phyloP scores from a whole-genome alignment of 2,888 invertebrate species.

The Aporophyla lueneburgensis region DNA sequence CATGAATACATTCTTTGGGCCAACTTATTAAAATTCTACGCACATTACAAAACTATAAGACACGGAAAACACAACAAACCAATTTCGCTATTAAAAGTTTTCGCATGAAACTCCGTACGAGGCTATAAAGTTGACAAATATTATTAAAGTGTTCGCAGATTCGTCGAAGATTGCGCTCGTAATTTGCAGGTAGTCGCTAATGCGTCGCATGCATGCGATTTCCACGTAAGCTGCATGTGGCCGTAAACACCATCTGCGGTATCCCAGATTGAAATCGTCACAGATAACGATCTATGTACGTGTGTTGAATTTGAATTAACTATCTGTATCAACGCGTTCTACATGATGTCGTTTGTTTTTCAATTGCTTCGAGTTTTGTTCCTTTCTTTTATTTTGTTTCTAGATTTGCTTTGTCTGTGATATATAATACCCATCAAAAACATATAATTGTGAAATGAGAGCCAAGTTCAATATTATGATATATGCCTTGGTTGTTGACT shows the following conservation, averaged over 20 bases:
- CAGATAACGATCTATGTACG: constrained; percentile 60
- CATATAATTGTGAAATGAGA: too few relatives aligned
- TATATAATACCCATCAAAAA: too few relatives aligned
- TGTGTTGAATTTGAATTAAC: constrained; percentile 57
- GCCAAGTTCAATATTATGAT: too few relatives aligned
- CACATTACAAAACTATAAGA: constrained; percentile 20
- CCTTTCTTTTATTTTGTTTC: not conserved
- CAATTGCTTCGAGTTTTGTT: constrained; percentile 16
- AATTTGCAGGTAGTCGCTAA: constrained; percentile 75
- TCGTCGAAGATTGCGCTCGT: constrained; percentile 71
- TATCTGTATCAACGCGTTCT: constrained; percentile 38
- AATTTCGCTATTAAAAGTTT: constrained; percentile 49
- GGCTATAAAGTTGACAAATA: constrained; percentile 53
- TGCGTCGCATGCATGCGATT: constrained; percentile 79
- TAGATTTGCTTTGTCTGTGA: too few relatives aligned
- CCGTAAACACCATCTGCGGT: too few relatives aligned
- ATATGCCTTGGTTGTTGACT: too few relatives aligned
- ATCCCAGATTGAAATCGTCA: constrained; percentile 73
- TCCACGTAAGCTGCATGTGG: constrained; percentile 76
- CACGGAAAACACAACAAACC: constrained; percentile 31
- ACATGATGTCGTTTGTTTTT: constrained; percentile 20
- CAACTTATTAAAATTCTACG: constrained; percentile 34
- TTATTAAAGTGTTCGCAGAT: constrained; percentile 61
- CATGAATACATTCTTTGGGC: not conserved
- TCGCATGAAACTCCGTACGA: constrained; percentile 46